Conservation (phyloP, 2,113 vertebrate species). For the Myiozetetes cayanensis region DNA sequence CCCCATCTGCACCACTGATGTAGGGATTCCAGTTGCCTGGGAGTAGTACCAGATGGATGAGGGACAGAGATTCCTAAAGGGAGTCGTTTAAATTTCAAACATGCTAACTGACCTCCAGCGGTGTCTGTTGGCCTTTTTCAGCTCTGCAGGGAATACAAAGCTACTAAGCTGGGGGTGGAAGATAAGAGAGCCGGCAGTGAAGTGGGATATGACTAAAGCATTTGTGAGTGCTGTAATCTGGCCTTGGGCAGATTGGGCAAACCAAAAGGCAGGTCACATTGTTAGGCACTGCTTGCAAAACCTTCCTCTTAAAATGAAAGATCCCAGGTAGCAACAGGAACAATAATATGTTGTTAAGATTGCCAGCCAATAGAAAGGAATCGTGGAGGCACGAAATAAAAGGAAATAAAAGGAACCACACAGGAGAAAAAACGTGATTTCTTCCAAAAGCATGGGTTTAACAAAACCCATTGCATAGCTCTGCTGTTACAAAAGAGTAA, state of each 20-base stretch:
- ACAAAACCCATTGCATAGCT: neutral
- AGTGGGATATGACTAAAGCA: neutral
- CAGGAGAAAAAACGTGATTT: neutral
- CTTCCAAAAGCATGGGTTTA: neutral
- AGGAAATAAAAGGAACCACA: neutral
- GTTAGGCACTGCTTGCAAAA: neutral
- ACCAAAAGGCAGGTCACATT: neutral
- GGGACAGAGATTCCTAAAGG: neutral
- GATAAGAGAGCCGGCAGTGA: neutral
- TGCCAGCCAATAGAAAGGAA: neutral
- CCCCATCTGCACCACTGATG: neutral
- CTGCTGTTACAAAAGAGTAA: neutral
- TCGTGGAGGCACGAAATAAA: neutral
- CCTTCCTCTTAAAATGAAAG: neutral
- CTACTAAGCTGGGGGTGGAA: neutral
- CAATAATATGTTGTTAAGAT: neutral
- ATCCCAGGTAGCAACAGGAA: neutral
- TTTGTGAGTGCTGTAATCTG: neutral
- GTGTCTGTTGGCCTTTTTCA: neutral
- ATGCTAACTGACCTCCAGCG: neutral
- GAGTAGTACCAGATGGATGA: neutral
- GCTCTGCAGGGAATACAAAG: neutral
- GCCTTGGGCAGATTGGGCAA: neutral
- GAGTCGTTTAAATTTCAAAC: neutral
- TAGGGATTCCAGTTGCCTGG: neutral